Evolutionary conservation across 2,888 invertebrate genomes (phyloP).

Genomic region (Diplazon laetatorius): DNA sequence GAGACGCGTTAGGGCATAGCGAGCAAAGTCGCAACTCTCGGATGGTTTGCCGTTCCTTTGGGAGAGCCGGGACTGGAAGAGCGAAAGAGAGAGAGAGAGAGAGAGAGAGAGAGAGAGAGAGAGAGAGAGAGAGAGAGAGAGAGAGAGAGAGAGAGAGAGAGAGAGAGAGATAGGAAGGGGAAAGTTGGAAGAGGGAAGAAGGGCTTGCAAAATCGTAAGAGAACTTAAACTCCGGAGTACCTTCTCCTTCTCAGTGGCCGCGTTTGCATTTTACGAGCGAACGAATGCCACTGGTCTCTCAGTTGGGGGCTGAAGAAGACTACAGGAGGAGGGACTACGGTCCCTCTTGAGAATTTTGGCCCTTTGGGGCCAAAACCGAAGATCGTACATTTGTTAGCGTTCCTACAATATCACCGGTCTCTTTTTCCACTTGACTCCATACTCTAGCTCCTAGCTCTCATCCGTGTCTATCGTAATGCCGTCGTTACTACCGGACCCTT

Average conservation of each 20-base stretch:
- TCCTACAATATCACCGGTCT: conserved; percentile 5
- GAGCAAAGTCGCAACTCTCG: conserved; percentile 55
- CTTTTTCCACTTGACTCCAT: neutral
- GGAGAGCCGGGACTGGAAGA: too few species aligned
- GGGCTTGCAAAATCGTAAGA: conserved; percentile 68
- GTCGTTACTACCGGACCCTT: conserved; percentile 33
- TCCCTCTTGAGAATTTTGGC: conserved; percentile 63
- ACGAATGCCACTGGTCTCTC: conserved; percentile 61
- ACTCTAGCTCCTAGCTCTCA: conserved; percentile 7
- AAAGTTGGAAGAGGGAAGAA: conserved; percentile 37
- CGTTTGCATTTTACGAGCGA: conserved; percentile 81
- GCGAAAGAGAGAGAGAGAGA: too few species aligned
- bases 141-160: too few species aligned
- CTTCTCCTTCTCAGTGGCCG: conserved; percentile 68
- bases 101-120: too few species aligned
- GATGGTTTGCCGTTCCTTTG: conserved; percentile 23
- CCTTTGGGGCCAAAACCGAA: conserved; percentile 49
- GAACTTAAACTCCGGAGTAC: conserved; percentile 76
- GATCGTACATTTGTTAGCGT: conserved; percentile 51
- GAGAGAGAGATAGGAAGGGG: conserved; percentile 59
- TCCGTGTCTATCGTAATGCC: neutral
- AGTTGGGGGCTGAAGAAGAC: conserved; percentile 42
- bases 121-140: too few species aligned
- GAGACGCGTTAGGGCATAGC: conserved; percentile 55
- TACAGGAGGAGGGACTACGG: too few species aligned